Percentiles rank a stretch among this genome's conserved stretches.
phyloP scores from a whole-genome alignment of 2,888 invertebrate species.

The Dolichomitus sp. region DNA sequence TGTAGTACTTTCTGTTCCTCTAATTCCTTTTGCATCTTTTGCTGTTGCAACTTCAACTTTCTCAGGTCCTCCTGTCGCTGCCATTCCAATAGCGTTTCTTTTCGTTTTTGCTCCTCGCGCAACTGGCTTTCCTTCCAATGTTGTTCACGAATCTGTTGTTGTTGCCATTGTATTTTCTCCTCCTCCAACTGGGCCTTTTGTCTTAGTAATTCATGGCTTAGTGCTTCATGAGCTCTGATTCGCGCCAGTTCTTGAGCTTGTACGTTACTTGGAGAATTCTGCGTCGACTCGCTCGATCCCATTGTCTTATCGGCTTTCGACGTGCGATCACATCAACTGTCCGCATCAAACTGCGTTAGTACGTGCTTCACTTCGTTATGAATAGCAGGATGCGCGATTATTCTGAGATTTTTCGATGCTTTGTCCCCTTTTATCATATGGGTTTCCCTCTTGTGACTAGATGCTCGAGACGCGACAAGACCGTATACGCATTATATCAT shows the following conservation, averaged over 20 bases:
- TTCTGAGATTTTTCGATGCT: neutral
- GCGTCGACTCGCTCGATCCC: neutral
- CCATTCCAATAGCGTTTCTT: neutral
- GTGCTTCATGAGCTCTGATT: too few relatives aligned
- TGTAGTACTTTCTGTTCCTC: too few relatives aligned
- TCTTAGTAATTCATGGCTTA: too few relatives aligned
- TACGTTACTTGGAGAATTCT: too few relatives aligned
- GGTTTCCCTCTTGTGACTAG: neutral
- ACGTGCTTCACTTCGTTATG: neutral
- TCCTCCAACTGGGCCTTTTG: neutral
- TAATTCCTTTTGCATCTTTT: too few relatives aligned
- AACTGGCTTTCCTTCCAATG: constrained; percentile 16
- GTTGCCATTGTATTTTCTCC: neutral
- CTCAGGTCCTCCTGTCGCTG: neutral
- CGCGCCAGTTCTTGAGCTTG: neutral
- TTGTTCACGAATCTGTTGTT: neutral
- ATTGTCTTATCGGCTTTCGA: neutral
- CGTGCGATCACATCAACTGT: too few relatives aligned
- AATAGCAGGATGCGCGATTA: neutral
- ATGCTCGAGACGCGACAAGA: neutral
- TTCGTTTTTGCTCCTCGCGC: neutral
- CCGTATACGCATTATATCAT: too few relatives aligned
- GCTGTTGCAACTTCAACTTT: too few relatives aligned
- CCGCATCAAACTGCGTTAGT: neutral
- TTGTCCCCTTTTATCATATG: neutral